phyloP scores from a whole-genome alignment of 1,140 invertebrate genomes.

The Coelopa frigida region DNA sequence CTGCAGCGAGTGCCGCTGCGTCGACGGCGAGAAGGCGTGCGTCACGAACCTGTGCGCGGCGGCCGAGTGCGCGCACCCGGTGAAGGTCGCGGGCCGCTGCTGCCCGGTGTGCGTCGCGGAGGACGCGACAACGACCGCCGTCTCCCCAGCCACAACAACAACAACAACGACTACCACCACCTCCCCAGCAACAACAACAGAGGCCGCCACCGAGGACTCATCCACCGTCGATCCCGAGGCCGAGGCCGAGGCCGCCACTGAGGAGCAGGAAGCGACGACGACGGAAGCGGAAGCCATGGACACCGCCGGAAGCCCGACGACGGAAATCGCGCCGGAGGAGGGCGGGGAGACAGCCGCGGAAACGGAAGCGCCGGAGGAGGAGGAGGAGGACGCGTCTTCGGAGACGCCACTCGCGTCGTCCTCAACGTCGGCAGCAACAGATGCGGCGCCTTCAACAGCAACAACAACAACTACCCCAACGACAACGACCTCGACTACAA shows the following conservation, averaged over 20 bases:
- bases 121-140: background rate
- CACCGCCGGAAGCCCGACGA: no score
- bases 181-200: background rate
- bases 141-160: background rate
- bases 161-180: background rate
- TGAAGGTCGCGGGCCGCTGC: slow-evolving; percentile 16
- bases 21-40: slow-evolving; percentile 10
- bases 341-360: no score
- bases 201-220: background rate
- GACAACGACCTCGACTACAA: background rate
- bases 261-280: no score
- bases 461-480: no score
- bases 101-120: slow-evolving; percentile 19
- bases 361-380: no score
- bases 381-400: no score
- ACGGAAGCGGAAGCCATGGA: no score
- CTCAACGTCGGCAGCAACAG: no score
- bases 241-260: background rate
- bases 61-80: slow-evolving; percentile 16
- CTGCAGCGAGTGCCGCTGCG: slow-evolving; percentile 21
- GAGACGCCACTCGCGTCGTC: no score
- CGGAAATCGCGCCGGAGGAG: no score
- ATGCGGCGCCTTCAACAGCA: background rate
- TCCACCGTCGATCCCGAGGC: no score
- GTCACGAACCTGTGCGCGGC: slow-evolving; percentile 4